Conservation (phyloP, 2,797 vertebrate genomes). For the Lophotriccus pileatus region DNA sequence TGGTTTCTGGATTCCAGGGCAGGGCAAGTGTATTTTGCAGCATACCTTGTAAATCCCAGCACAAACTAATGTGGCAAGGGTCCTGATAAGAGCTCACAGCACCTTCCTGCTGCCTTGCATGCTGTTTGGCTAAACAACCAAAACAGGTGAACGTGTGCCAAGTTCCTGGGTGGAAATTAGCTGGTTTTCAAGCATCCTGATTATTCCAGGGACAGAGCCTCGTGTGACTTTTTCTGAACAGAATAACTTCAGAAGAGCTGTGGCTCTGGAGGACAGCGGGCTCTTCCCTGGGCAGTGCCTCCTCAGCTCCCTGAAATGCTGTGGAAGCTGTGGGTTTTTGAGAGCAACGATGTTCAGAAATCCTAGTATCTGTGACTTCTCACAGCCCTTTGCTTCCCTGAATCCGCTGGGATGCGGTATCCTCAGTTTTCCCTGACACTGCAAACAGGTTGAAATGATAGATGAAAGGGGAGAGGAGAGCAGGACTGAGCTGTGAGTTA, state of each 20-base stretch:
- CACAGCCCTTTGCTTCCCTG: not conserved
- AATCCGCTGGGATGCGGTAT: not conserved
- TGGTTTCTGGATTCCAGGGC: not conserved
- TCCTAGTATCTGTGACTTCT: not conserved
- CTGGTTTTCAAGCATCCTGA: not conserved
- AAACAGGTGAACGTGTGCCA: accelerated
- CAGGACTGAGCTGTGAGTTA: not conserved
- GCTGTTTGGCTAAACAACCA: not conserved
- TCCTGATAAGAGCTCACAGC: not conserved
- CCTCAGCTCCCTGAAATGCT: not conserved
- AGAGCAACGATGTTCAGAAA: not conserved
- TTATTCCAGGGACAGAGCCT: not conserved
- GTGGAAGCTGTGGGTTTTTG: not conserved
- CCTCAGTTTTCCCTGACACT: constrained; percentile 29
- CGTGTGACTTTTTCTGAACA: not conserved
- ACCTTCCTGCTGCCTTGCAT: not conserved
- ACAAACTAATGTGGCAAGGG: not conserved
- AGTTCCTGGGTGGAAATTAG: not conserved
- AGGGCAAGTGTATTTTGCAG: not conserved
- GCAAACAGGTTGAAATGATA: constrained; percentile 39
- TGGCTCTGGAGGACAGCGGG: not conserved
- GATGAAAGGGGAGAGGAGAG: not conserved
- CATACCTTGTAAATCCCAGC: not conserved
- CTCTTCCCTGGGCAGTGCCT: accelerated
- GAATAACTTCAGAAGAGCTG: not conserved